A percentile compares a stretch with the other conserved stretches of the same genome.
Evolutionary conservation across 2,797 vertebrate species (phyloP).

Genomic region (Sebastes taczanowskii): DNA sequence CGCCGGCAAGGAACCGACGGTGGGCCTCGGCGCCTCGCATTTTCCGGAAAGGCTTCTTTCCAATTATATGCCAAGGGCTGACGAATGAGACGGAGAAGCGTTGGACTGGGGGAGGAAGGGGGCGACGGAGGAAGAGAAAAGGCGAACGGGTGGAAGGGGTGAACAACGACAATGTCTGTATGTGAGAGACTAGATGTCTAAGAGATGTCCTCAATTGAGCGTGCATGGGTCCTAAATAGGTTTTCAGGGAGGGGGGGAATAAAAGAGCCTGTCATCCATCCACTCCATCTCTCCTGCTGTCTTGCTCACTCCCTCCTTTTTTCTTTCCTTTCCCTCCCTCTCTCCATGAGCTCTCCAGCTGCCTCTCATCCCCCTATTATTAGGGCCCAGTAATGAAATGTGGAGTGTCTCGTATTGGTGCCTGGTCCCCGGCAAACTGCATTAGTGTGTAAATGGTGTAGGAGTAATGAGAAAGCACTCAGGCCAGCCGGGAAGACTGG

Average conservation of each 20-base stretch:
- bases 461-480: constrained; percentile 83
- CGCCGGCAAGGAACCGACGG: constrained; percentile 7
- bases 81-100: constrained; percentile 19
- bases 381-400: constrained; percentile 84
- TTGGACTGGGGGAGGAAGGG: not conserved
- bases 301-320: constrained; percentile 30
- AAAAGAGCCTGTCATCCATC: constrained; percentile 65
- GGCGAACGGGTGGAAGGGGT: constrained; percentile 10
- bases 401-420: constrained; percentile 79
- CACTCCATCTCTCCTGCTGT: constrained; percentile 28
- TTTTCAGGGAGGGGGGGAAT: constrained; percentile 68
- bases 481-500: constrained; percentile 63
- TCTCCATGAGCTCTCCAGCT: constrained; percentile 36
- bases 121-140: not conserved
- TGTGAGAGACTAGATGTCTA: constrained; percentile 63
- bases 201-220: constrained; percentile 80
- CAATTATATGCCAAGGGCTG: constrained; percentile 41
- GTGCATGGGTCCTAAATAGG: constrained; percentile 73
- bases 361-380: constrained; percentile 69
- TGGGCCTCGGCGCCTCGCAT: not conserved
- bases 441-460: constrained; percentile 84
- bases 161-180: constrained; percentile 60
- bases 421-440: constrained; percentile 77
- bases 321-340: constrained; percentile 7
- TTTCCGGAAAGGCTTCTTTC: constrained; percentile 32